A percentile compares a stretch with the other conserved stretches of the same genome.
phyloP scores from a whole-genome alignment of 2,797 vertebrate genomes.

The Sebastes elongatus region DNA sequence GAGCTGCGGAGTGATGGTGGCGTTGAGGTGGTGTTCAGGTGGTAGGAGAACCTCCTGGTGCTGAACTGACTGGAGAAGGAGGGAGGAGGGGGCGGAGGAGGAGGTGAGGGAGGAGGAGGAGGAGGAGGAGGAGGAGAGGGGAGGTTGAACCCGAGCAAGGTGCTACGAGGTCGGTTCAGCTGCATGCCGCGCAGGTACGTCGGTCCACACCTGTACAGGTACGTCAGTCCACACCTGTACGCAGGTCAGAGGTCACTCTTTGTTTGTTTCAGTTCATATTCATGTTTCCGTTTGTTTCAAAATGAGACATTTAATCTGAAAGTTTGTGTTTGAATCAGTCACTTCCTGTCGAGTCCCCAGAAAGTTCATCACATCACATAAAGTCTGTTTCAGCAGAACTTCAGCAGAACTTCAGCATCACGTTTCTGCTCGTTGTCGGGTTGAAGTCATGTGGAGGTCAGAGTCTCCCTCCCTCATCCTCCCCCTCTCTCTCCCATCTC shows the following conservation, averaged over 20 bases:
- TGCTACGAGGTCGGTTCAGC: slow-evolving; percentile 73
- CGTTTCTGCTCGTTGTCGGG: not conserved
- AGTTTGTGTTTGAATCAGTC: not conserved
- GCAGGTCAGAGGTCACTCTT: slow-evolving; percentile 1
- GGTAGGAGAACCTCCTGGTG: slow-evolving; percentile 83
- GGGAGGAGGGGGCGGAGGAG: slow-evolving; percentile 36
- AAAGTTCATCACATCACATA: not conserved
- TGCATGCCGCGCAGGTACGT: slow-evolving; percentile 66
- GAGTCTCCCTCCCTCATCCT: slow-evolving; percentile 23
- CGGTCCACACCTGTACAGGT: slow-evolving; percentile 22
- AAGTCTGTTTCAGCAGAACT: not conserved
- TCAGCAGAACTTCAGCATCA: not conserved
- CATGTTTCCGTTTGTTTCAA: not conserved
- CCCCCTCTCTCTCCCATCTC: slow-evolving; percentile 19
- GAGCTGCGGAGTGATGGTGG: slow-evolving; percentile 19
- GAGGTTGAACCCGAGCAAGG: slow-evolving; percentile 55
- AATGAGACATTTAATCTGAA: slow-evolving; percentile 2
- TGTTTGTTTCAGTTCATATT: not conserved
- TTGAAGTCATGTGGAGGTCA: slow-evolving; percentile 18
- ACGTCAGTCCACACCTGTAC: slow-evolving; percentile 10
- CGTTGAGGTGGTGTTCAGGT: slow-evolving; percentile 58
- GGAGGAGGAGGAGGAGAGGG: slow-evolving; percentile 38
- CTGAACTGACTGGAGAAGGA: slow-evolving; percentile 81
- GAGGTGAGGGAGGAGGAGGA: slow-evolving; percentile 41
- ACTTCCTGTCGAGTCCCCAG: not conserved